A percentile compares a stretch with the other conserved stretches of the same genome.
phyloP scores from a whole-genome alignment of 2,888 invertebrate species.

The Dicyrtoma fusca region DNA sequence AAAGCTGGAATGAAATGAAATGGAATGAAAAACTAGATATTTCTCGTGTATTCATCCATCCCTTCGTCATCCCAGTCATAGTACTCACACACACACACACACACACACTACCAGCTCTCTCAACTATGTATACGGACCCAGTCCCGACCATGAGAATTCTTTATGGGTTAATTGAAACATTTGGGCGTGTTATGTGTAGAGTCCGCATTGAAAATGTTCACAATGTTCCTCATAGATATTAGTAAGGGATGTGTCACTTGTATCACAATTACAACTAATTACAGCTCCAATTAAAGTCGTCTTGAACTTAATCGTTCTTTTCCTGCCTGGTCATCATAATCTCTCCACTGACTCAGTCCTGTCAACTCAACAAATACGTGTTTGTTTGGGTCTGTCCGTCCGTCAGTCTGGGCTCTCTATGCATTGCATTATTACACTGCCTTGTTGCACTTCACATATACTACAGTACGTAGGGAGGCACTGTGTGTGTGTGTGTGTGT shows the following conservation, averaged over 20 bases:
- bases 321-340: constrained; percentile 48
- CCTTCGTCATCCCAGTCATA: too few species aligned
- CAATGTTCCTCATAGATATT: background rate
- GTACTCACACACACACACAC: background rate
- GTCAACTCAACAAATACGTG: background rate
- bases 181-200: constrained; percentile 30
- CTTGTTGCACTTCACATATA: background rate
- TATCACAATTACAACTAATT: constrained; percentile 57
- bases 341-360: constrained; percentile 4
- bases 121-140: constrained; percentile 11
- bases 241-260: constrained; percentile 56
- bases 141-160: constrained; percentile 40
- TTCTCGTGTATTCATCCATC: background rate
- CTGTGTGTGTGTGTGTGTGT: background rate
- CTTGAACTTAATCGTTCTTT: constrained; percentile 56
- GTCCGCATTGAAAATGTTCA: constrained; percentile 6
- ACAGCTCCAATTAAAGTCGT: constrained; percentile 56
- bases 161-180: constrained; percentile 45
- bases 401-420: too few species aligned
- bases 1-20: background rate
- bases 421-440: background rate
- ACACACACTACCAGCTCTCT: background rate
- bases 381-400: too few species aligned
- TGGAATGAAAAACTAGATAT: background rate
- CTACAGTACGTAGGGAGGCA: background rate